Conservation (phyloP, 2,113 vertebrate species). For the Poeciliopsis occidentalis region DNA sequence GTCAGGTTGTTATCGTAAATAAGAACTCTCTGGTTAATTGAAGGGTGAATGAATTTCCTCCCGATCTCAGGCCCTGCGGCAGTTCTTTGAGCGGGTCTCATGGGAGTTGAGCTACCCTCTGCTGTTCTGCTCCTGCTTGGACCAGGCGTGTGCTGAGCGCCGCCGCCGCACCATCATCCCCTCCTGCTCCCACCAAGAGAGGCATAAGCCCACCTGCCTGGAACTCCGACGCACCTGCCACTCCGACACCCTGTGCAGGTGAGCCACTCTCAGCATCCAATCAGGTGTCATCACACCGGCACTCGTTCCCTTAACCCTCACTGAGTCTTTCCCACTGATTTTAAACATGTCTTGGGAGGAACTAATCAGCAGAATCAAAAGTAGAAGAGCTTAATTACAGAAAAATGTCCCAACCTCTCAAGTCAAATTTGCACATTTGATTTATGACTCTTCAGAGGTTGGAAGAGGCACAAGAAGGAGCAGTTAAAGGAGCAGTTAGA, state of each 20-base stretch:
- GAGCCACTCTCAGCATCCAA: conserved; percentile 11
- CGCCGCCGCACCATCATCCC: conserved; percentile 94
- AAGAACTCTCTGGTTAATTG: no score
- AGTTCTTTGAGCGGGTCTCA: conserved; percentile 94
- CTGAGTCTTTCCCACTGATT: conserved; percentile 14
- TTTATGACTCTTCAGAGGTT: conserved; percentile 46
- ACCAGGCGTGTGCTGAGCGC: conserved; percentile 91
- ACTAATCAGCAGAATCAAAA: conserved; percentile 45
- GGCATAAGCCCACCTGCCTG: conserved; percentile 87
- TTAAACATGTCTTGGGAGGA: conserved; percentile 3
- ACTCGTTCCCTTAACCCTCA: neutral
- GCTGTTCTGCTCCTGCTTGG: conserved; percentile 93
- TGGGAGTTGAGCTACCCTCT: conserved; percentile 91
- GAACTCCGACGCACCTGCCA: conserved; percentile 85
- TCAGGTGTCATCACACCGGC: neutral
- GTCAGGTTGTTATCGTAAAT: no score
- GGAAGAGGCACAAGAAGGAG: conserved; percentile 13
- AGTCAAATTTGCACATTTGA: conserved; percentile 32
- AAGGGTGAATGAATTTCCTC: neutral
- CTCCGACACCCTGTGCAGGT: conserved; percentile 89
- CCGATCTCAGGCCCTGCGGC: conserved; percentile 82
- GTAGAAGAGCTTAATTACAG: conserved; percentile 39
- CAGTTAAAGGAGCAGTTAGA: conserved; percentile 2
- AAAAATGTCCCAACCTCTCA: neutral
- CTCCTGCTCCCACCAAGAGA: conserved; percentile 91